A percentile compares a stretch with the other conserved stretches of the same genome.
These are phyloP conservation scores for Geotrupes spiniger DNA, from an alignment of 2,888 invertebrate genomes.

Conservation along the genomic window DNA sequence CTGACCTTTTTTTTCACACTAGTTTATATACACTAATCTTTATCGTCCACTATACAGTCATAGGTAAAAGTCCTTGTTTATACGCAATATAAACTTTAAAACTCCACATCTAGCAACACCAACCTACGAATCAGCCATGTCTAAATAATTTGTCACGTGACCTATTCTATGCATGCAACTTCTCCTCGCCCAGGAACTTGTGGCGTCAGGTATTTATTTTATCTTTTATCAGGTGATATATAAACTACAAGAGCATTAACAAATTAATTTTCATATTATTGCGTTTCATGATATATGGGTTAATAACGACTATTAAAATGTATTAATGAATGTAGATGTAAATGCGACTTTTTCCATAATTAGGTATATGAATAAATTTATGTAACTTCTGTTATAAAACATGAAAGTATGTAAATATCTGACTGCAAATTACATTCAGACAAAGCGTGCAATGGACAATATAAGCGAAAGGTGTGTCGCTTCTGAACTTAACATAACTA, in stretches of 20 bases:
- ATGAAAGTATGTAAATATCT: too few species aligned
- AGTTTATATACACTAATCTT: constrained; percentile 8
- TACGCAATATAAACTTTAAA: constrained; percentile 12
- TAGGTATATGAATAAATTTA: too few species aligned
- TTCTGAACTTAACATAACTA: too few species aligned
- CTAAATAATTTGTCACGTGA: constrained; percentile 12
- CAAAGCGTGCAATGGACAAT: too few species aligned
- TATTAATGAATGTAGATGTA: too few species aligned
- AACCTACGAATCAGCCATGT: constrained; percentile 8
- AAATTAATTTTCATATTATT: not conserved
- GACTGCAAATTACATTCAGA: too few species aligned
- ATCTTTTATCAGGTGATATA: constrained; percentile 16
- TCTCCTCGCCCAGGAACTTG: constrained; percentile 20
- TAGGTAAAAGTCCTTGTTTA: not conserved
- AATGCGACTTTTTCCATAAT: too few species aligned
- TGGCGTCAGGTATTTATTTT: constrained; percentile 18
- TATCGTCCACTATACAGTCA: not conserved
- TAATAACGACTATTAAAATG: too few species aligned
- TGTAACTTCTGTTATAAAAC: too few species aligned
- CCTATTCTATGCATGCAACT: constrained; percentile 13
- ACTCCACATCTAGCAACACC: constrained; percentile 19
- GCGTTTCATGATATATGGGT: too few species aligned
- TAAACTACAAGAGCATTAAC: not conserved
- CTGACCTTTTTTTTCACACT: constrained; percentile 16
- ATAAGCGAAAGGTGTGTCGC: too few species aligned